A percentile compares a stretch with the other conserved stretches of the same genome.
Conservation (phyloP, 2,888 invertebrate genomes). For the Aromia moschata region DNA sequence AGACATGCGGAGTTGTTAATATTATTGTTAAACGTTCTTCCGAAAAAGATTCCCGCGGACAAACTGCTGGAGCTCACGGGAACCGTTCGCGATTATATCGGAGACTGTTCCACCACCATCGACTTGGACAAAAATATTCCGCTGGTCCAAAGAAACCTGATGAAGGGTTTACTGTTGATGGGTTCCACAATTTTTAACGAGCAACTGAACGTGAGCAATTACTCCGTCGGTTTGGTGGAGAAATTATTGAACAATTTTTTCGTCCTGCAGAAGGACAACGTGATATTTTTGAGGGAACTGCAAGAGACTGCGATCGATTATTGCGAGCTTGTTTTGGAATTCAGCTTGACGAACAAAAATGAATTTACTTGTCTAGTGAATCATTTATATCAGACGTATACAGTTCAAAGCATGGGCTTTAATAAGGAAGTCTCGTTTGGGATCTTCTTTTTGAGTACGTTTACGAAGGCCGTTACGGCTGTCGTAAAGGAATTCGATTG, state of each 20-base stretch:
- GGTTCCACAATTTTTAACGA: conserved; percentile 26
- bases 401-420: conserved; percentile 45
- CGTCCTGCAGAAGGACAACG: conserved; percentile 21
- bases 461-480: conserved; percentile 48
- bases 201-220: conserved; percentile 23
- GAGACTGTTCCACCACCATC: conserved; percentile 35
- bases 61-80: conserved; percentile 27
- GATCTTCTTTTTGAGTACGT: conserved; percentile 50
- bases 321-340: conserved; percentile 42
- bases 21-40: conserved; percentile 35
- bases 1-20: conserved; percentile 36
- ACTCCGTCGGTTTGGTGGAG: conserved; percentile 29
- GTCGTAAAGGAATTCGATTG: conserved; percentile 47
- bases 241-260: conserved; percentile 40
- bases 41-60: conserved; percentile 34
- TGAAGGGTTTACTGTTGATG: conserved; percentile 51
- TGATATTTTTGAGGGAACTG: conserved; percentile 40
- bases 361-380: conserved; percentile 44
- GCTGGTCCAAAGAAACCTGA: conserved; percentile 47
- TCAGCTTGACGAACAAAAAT: conserved; percentile 44
- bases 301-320: conserved; percentile 43
- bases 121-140: conserved; percentile 46
- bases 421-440: conserved; percentile 46
- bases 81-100: conserved; percentile 34
- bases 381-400: conserved; percentile 40